Evolutionary conservation across 2,113 vertebrate genomes (phyloP), one percentile per base, ranked within the genome.

Genomic region (Xerus inauris): DNA sequence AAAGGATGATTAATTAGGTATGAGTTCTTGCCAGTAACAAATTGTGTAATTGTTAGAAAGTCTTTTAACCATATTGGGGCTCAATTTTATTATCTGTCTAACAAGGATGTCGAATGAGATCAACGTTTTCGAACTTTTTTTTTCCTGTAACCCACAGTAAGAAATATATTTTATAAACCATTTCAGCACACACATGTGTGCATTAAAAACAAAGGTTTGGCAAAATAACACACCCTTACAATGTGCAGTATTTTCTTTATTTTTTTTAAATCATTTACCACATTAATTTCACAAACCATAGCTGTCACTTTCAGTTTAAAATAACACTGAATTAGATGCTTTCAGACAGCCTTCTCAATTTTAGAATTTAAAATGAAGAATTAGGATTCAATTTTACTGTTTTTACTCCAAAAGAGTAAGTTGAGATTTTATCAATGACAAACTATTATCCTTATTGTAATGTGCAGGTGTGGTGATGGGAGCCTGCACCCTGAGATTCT

Each of bases 111-210:
- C 75, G 3, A 30, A 5, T 95, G 77, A 80, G 2, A 91, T 85
- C 11, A 40, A 0, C 62, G 10, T 59, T 94, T 85, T 87, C 24
- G 87, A 72, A 40, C 1, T 3, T 79, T 89, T 32, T 91, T 75
- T 40, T 28, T n/a, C 73, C 40, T 93, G 4, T 11, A 72, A 30
- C 7, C 1, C 30, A 54, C 14, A 89, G 13, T n/a, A 62, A 87
- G 57, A 90, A 94, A 59, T 47, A 40, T 9, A 65, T 89, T 90
- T 81, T 86, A 49, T 84, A 72, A 94, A 85, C 17, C 67, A n/a
- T 42, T 77, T 13, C 10, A 87, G 1, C 30, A 49, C n/a, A 49
- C n/a, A 35, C 35, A 5, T 9, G 6, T 57, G 8, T 28, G 13
- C 79, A 26, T 71, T 65, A 14, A 83, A 69, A 82, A 54, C 57